Base-by-base conservation (phyloP, 2,113 vertebrate genomes). In the Delphinus delphis region DNA sequence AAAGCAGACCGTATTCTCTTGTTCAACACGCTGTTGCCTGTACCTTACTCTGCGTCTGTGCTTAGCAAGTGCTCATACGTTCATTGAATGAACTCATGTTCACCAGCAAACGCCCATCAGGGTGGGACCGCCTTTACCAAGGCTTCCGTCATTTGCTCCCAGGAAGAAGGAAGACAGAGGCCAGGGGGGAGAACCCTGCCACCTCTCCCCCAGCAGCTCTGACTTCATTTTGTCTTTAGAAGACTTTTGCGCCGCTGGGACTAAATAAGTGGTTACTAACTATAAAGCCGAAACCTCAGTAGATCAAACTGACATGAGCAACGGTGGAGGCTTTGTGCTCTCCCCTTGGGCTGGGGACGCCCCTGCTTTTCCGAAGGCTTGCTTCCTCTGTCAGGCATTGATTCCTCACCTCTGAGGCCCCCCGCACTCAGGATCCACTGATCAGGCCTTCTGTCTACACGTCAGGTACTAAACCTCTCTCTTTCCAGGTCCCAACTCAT, bases 1-100 rank as follows among this genome's bases (percentile, higher is more conserved):
- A 86, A 93, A 50, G 68, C 63, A 93, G 80, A 96, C 23, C 31
- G 8, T 14, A 74, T 12, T 83, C 74, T 58, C 70, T 80, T 38
- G 60, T 36, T 93, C 50, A 31, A 2, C 8, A 53, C 62, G 71
- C 65, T 77, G 31, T 12, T 36, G 53, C 71, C 50, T 4, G 25
- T 31, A 92, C 62, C 15, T 12, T 17, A 58, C 53, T 53, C 26
- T 0, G 2, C 0, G 0, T 50, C 26, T 67, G 53, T 23, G 41
- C 47, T 97, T 79, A 88, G 90, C 70, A 65, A 58, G 50, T 44
- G 53, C 8, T 81, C 85, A 71, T 3, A 55, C 36, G 28, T n/a
- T 82, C 65, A 85, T 33, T 93, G 82, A 47, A 73, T 44, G 65
- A 95, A 82, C 92, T 80, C 63, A 55, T 38, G 74, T 60, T 93